phyloP scores from a whole-genome alignment of 2,888 invertebrate species.

The Aphidius colemani region DNA sequence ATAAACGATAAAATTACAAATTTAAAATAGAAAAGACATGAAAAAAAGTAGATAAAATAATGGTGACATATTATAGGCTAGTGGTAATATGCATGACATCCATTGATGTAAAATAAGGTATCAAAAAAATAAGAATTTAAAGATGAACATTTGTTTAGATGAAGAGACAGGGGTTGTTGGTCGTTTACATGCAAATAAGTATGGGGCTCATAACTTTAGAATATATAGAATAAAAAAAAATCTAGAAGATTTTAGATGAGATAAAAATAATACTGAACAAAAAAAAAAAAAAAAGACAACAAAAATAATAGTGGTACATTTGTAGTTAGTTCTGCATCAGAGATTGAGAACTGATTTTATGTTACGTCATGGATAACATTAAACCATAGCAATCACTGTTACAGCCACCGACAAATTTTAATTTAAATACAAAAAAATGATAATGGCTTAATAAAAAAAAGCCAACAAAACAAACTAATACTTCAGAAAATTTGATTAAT shows the following conservation, averaged over 20 bases:
- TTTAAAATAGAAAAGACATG: neutral
- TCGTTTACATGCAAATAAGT: slow-evolving; percentile 28
- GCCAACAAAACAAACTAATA: neutral
- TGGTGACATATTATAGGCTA: slow-evolving; percentile 13
- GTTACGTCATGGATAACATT: slow-evolving; percentile 46
- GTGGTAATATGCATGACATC: slow-evolving; percentile 6
- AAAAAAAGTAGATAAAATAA: slow-evolving; percentile 19
- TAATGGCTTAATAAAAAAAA: neutral
- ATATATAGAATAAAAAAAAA: slow-evolving; percentile 17
- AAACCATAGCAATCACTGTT: slow-evolving; percentile 43
- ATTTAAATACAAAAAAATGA: too few species aligned
- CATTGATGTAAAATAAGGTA: slow-evolving; percentile 7
- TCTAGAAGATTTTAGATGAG: neutral
- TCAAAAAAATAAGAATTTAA: neutral
- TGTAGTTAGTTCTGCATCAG: slow-evolving; percentile 58
- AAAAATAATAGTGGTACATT: slow-evolving; percentile 42
- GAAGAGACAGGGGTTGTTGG: too few species aligned
- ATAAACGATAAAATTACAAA: too few species aligned
- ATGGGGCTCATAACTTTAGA: slow-evolving; percentile 23
- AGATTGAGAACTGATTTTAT: slow-evolving; percentile 46
- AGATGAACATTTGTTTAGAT: neutral
- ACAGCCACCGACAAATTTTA: neutral
- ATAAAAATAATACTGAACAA: slow-evolving; percentile 12
- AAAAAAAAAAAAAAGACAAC: slow-evolving; percentile 4
- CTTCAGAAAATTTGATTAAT: too few species aligned